Base-by-base conservation (phyloP, 2,888 invertebrate genomes). In the Xiphydria camelus region DNA sequence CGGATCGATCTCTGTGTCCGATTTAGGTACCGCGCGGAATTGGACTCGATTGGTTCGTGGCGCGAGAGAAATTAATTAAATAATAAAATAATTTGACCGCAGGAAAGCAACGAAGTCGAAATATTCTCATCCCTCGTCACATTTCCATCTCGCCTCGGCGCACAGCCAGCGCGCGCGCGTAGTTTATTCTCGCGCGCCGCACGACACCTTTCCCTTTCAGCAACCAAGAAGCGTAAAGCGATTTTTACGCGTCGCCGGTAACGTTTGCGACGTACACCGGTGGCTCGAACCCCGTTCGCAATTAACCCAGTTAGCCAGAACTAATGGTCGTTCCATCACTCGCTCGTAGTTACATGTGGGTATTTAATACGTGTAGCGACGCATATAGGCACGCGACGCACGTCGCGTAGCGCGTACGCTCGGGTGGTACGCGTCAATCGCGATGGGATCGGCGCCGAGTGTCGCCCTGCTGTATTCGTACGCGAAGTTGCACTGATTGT, bases 311-410 rank as follows among this genome's bases (percentile, higher is more conserved):
- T 29, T 12, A 53, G 58, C 61, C 59, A 56, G 54, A 64, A 65
- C 60, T 65, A 63, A 64, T 63, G 59, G 57, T 46, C 58, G 53
- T 63, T 64, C 58, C 58, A 59, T 63, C 61, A 61, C n/a, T n/a
- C n/a, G n/a, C n/a, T n/a, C n/a, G n/a, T n/a, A 25, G 17, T 6
- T n/a, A 26, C 19, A 5, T 4, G 9, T 22, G 12, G n/a, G n/a
- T 9, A n/a, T 5, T 15, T 38, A 4, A 17, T 15, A 31, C 10
- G 21, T 20, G 4, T 22, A 20, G n/a, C 12, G 21, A 21, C 14
- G 22, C 14, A 36, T 6, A 29, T 29, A 34, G 3, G n/a, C n/a
- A n/a, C n/a, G n/a, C n/a, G n/a, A n/a, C n/a, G n/a, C n/a, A n/a
- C n/a, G n/a, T n/a, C 17, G 14, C 3, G 3, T 17, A 9, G 3